These are phyloP conservation scores for Rattus norvegicus DNA, from an alignment of 2,113 vertebrate species.

Conservation along the genomic window DNA sequence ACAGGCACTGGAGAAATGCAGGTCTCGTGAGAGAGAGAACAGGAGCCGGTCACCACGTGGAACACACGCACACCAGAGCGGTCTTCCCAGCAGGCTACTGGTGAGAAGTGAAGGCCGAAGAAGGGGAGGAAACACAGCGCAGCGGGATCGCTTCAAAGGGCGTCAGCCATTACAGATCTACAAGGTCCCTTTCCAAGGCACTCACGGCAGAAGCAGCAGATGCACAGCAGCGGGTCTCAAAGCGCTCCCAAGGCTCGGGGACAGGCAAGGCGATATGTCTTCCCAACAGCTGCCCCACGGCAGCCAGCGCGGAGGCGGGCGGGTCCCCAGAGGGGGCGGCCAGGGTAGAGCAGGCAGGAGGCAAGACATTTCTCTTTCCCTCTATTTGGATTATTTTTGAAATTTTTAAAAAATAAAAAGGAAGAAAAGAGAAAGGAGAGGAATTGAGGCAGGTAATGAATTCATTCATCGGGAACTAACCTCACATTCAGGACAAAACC, in stretches of 20 bases:
- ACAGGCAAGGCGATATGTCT: not conserved
- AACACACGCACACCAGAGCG: not conserved
- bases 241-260: conserved; percentile 20
- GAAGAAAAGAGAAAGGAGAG: conserved; percentile 60
- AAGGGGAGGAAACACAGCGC: not conserved
- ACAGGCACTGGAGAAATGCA: not conserved
- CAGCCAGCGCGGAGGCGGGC: not conserved
- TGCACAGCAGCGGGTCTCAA: not conserved
- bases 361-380: conserved; percentile 49
- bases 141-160: conserved; percentile 13
- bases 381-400: conserved; percentile 12
- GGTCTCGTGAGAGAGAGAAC: not conserved
- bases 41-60: not conserved
- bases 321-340: not conserved
- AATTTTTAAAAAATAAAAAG: conserved; percentile 53
- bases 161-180: not conserved
- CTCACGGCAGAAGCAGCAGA: not conserved
- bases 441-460: conserved; percentile 67
- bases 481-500: conserved; percentile 99
- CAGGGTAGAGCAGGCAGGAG: not conserved
- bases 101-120: not conserved
- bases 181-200: conserved; percentile 19
- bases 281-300: not conserved
- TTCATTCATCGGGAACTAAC: conserved; percentile 88
- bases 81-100: not conserved